Conservation (phyloP, 1,140 invertebrate genomes). For the Drosophila subpulchrella region DNA sequence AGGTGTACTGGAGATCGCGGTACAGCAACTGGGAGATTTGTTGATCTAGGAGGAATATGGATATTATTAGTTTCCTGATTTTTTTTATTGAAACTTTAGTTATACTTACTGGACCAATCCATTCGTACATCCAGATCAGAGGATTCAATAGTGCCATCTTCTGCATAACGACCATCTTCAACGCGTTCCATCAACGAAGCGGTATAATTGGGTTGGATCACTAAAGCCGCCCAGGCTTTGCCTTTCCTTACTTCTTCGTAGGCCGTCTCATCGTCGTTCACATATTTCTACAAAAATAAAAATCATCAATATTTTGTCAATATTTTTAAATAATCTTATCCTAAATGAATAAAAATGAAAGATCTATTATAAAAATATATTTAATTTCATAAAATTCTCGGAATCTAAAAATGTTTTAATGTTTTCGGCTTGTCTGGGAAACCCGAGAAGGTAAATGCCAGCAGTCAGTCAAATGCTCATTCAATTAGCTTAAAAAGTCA, state of each 20-base stretch:
- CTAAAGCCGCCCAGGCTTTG: constrained; percentile 92
- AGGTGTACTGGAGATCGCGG: constrained; percentile 90
- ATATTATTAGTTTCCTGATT: neutral
- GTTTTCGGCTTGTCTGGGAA: neutral
- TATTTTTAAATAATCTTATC: too few relatives aligned
- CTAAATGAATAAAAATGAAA: too few relatives aligned
- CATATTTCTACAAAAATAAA: constrained; percentile 82
- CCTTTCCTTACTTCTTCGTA: constrained; percentile 90
- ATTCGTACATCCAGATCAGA: constrained; percentile 92
- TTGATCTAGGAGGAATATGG: constrained; percentile 89
- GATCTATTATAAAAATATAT: too few relatives aligned
- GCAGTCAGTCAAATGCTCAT: constrained; percentile 64
- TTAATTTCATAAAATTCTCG: too few relatives aligned
- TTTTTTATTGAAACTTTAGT: neutral
- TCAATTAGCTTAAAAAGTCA: constrained; percentile 72
- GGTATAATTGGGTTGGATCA: constrained; percentile 94
- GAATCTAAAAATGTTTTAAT: neutral
- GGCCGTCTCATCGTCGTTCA: constrained; percentile 86
- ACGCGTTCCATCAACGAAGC: constrained; percentile 89
- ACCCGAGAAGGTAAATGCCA: constrained; percentile 10
- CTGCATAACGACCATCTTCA: constrained; percentile 88
- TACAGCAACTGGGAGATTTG: constrained; percentile 94
- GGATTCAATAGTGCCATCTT: constrained; percentile 88
- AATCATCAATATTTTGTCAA: too few relatives aligned
- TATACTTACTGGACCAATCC: constrained; percentile 94